Percentiles rank a stretch among this genome's conserved stretches.
Evolutionary conservation across 2,888 invertebrate species (phyloP).

Genomic region (Drosophila limbata): DNA sequence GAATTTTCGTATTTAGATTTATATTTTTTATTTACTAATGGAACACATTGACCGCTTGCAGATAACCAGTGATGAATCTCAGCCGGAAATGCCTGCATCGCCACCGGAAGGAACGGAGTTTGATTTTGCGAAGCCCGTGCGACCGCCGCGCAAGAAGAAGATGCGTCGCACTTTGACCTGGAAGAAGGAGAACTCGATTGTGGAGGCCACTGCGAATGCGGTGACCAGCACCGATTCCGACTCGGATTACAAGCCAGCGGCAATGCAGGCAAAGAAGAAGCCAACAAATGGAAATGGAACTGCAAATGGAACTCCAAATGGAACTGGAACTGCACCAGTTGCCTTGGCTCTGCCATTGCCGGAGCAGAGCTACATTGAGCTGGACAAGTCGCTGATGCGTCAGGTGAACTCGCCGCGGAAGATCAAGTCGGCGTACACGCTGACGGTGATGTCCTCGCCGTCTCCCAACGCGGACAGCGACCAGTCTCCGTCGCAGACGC

Average conservation of each 20-base stretch:
- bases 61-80: constrained; percentile 79
- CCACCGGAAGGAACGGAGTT: constrained; percentile 42
- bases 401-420: constrained; percentile 78
- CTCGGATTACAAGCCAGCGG: constrained; percentile 62
- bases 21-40: constrained; percentile 5
- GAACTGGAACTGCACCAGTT: background rate
- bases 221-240: constrained; percentile 82
- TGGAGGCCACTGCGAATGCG: constrained; percentile 68
- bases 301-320: background rate
- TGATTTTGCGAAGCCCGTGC: constrained; percentile 71
- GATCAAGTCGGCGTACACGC: constrained; percentile 80
- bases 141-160: constrained; percentile 81
- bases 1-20: background rate
- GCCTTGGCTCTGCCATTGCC: constrained; percentile 7
- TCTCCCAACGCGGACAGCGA: constrained; percentile 77
- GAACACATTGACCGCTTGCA: constrained; percentile 32
- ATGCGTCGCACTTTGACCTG: constrained; percentile 74
- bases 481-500: constrained; percentile 63
- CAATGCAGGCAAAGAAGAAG: constrained; percentile 56
- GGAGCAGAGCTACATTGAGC: constrained; percentile 63
- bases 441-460: constrained; percentile 80
- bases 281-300: background rate
- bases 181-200: constrained; percentile 79
- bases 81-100: constrained; percentile 52
- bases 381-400: constrained; percentile 71